A percentile compares a stretch with the other conserved stretches of the same genome.
Evolutionary conservation across 2,797 vertebrate species (phyloP).

Genomic region (Sebastes trivittatus): DNA sequence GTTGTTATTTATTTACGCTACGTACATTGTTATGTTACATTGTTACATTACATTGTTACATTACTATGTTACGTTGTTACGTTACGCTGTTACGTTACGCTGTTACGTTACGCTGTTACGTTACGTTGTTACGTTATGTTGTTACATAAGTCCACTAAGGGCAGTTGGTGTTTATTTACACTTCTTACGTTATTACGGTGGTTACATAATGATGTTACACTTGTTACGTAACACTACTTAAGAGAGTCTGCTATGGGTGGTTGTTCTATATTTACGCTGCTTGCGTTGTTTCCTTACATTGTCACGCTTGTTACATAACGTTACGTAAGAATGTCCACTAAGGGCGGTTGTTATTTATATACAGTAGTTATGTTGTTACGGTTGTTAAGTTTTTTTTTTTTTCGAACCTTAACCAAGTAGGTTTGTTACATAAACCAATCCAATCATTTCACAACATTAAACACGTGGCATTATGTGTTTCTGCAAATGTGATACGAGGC

Average conservation of each 20-base stretch:
- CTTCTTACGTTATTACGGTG: too few species aligned
- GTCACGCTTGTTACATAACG: neutral
- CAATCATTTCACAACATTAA: too few species aligned
- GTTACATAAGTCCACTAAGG: neutral
- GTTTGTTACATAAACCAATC: too few species aligned
- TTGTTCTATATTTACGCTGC: neutral
- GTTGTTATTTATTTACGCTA: too few species aligned
- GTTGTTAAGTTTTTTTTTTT: neutral
- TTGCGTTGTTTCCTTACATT: neutral
- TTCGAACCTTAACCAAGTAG: too few species aligned
- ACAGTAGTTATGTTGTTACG: neutral
- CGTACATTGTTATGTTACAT: neutral
- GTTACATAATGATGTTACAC: neutral
- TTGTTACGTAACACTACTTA: neutral
- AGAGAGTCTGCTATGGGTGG: neutral
- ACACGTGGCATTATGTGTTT: neutral
- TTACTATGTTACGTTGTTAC: too few species aligned
- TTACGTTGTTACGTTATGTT: rapidly evolving
- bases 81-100: too few species aligned
- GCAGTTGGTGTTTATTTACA: neutral
- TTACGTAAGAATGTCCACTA: neutral
- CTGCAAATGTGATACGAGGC: neutral
- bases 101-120: too few species aligned
- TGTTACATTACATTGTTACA: too few species aligned
- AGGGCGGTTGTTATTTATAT: neutral